Conservation (phyloP, 2,113 vertebrate genomes). For the Zingel zingel region DNA sequence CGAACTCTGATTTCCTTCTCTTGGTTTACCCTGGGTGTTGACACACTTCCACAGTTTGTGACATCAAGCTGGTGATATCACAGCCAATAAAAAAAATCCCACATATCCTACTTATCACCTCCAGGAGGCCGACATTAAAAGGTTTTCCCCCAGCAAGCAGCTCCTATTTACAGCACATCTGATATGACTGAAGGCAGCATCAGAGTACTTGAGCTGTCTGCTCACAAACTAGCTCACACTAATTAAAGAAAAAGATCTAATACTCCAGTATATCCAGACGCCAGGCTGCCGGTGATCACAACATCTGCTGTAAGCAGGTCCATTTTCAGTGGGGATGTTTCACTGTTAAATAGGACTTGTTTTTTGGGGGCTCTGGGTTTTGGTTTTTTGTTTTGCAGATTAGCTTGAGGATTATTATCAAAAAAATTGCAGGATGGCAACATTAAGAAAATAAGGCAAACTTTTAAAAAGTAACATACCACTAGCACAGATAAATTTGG, state of each 20-base stretch:
- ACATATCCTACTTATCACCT: conserved; percentile 44
- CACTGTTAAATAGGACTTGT: not conserved
- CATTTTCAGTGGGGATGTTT: not conserved
- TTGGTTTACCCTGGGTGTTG: not conserved
- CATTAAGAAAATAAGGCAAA: not conserved
- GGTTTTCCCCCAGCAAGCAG: conserved; percentile 38
- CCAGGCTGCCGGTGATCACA: conserved; percentile 37
- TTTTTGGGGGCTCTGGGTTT: not conserved
- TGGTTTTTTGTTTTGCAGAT: not conserved
- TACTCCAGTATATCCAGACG: conserved; percentile 13
- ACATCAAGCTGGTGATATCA: conserved; percentile 17
- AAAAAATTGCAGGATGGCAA: not conserved
- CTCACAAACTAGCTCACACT: conserved; percentile 50
- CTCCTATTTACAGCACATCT: conserved; percentile 61
- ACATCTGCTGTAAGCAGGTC: not conserved
- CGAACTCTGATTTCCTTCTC: not conserved
- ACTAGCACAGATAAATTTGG: not conserved
- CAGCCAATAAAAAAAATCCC: conserved; percentile 23
- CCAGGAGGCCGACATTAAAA: conserved; percentile 40
- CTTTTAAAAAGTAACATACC: not conserved
- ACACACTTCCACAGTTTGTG: conserved; percentile 28
- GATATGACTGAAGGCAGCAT: conserved; percentile 59
- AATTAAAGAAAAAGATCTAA: conserved; percentile 62
- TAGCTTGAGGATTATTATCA: not conserved
- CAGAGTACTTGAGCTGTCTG: conserved; percentile 28